These are phyloP conservation scores for Xenopus petersii DNA, from an alignment of 2,797 vertebrate species.

Conservation along the genomic window DNA sequence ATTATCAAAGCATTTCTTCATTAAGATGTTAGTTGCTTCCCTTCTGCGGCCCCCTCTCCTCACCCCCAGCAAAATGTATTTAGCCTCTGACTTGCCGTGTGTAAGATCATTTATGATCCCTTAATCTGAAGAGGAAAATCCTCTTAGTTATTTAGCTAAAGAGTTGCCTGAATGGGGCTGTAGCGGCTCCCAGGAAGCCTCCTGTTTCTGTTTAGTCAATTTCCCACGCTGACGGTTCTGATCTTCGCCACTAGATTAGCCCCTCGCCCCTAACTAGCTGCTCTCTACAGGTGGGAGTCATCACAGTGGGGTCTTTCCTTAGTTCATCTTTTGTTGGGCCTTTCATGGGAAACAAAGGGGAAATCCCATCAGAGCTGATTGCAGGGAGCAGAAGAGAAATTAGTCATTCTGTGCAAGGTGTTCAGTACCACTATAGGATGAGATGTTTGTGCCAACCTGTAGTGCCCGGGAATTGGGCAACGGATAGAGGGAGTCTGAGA, in stretches of 20 bases:
- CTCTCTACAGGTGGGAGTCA: conserved; percentile 36
- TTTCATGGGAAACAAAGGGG: conserved; percentile 35
- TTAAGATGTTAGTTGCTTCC: conserved; percentile 10
- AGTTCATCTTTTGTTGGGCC: conserved; percentile 11
- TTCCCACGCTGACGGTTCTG: conserved; percentile 51
- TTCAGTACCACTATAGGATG: background rate
- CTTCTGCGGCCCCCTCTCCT: conserved; percentile 33
- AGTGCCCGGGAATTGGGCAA: too few relatives aligned
- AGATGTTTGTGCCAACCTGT: conserved; percentile 14
- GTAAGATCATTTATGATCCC: conserved; percentile 58
- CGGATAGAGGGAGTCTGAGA: too few relatives aligned
- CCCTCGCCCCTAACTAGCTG: conserved; percentile 13
- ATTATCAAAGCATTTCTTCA: conserved; percentile 32
- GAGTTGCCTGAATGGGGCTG: conserved; percentile 45
- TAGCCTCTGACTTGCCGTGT: conserved; percentile 55
- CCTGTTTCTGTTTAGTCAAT: conserved; percentile 32
- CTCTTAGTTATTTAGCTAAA: conserved; percentile 60
- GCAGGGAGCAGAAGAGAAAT: background rate
- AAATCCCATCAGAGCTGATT: conserved; percentile 28
- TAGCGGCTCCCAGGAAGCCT: background rate
- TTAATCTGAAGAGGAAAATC: conserved; percentile 65
- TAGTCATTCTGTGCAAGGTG: background rate
- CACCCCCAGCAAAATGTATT: conserved; percentile 52
- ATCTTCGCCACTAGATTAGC: conserved; percentile 22
- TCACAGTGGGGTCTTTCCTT: conserved; percentile 7